These are phyloP conservation scores for Campylomormyrus tamandua DNA, from an alignment of 2,113 vertebrate genomes.

Conservation along the genomic window DNA sequence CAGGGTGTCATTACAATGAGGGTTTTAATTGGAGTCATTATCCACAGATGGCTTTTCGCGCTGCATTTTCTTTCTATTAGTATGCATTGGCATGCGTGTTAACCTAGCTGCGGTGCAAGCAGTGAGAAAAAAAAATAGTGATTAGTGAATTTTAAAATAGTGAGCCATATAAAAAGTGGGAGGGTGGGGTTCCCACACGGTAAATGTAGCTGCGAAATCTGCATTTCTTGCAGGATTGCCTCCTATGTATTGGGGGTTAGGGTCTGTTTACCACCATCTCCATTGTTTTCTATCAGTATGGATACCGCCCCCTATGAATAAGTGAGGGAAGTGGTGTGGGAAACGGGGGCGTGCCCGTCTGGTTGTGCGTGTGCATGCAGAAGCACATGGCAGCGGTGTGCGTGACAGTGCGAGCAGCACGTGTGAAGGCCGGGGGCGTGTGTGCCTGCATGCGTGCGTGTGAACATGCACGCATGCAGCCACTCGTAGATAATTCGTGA, in stretches of 20 bases:
- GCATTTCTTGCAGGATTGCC: background rate
- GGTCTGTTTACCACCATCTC: background rate
- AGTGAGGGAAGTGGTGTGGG: background rate
- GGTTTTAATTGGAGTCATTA: conserved; percentile 13
- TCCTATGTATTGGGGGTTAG: background rate
- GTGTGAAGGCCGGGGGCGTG: conserved; percentile 1
- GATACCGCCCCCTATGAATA: background rate
- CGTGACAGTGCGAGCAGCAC: conserved; percentile 12
- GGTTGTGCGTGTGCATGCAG: background rate
- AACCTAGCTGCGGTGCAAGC: background rate
- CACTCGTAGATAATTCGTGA: background rate
- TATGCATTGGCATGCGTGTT: background rate
- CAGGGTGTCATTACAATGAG: conserved; percentile 4
- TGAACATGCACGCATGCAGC: background rate
- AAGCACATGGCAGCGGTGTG: background rate
- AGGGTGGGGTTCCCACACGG: background rate
- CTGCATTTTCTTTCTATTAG: background rate
- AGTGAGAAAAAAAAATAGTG: background rate
- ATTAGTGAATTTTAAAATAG: background rate
- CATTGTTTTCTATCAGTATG: background rate
- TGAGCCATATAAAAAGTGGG: background rate
- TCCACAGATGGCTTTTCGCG: background rate
- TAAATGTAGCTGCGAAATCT: background rate
- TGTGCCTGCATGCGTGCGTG: background rate
- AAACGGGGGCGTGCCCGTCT: background rate